phyloP scores from a whole-genome alignment of 2,113 vertebrate genomes.

The Strigops habroptila region DNA sequence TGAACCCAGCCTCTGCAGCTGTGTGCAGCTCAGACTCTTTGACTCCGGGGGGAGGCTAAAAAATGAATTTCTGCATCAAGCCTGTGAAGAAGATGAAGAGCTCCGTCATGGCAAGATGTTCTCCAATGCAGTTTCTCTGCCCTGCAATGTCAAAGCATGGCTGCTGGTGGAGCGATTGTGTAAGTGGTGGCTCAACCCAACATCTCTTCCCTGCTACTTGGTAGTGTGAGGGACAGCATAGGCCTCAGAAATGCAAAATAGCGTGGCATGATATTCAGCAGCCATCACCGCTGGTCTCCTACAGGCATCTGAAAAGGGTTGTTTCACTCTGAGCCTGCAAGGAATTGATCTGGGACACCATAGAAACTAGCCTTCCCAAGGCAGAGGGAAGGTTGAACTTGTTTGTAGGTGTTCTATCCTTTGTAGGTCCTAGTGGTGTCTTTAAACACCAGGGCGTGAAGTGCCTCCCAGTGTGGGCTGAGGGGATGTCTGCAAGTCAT shows the following conservation, averaged over 20 bases:
- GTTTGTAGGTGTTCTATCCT: not conserved
- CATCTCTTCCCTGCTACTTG: not conserved
- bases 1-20: constrained; percentile 23
- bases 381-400: not conserved
- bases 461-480: too few species aligned
- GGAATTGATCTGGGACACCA: not conserved
- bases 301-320: not conserved
- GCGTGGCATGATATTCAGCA: not conserved
- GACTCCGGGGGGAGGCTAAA: constrained; percentile 28
- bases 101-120: constrained; percentile 68
- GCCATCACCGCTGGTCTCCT: not conserved
- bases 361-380: not conserved
- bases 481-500: not conserved
- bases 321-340: not conserved
- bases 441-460: too few species aligned
- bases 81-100: constrained; percentile 73
- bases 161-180: not conserved
- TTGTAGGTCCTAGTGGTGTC: too few species aligned
- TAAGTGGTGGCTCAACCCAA: not conserved
- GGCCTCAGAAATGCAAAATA: not conserved
- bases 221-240: not conserved
- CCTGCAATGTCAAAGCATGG: constrained; percentile 35
- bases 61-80: constrained; percentile 68
- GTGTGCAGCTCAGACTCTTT: constrained; percentile 48
- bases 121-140: constrained; percentile 58